These are phyloP conservation scores for Vannuccia rotundouncinata DNA, from an alignment of 2,888 invertebrate species.

Conservation along the genomic window DNA sequence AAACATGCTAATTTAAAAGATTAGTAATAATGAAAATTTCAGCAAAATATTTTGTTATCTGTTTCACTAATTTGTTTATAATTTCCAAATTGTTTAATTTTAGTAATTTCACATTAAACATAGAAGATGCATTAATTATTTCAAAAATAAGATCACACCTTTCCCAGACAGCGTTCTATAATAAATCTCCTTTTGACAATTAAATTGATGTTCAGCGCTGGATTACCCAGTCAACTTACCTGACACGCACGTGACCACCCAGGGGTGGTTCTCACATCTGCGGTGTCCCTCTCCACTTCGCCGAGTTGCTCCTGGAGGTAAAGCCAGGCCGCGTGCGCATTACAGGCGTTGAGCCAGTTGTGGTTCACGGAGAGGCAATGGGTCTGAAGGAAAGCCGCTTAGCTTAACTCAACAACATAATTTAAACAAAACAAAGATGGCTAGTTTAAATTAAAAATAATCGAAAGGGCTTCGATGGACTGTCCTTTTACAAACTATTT, in stretches of 20 bases:
- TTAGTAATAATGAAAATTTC: no score
- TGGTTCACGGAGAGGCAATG: conserved; percentile 84
- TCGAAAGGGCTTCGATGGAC: no score
- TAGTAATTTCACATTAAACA: not conserved
- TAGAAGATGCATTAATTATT: not conserved
- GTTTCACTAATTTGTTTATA: no score
- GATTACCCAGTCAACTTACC: conserved; percentile 44
- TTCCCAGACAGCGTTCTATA: not conserved
- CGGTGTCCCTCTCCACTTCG: conserved; percentile 71
- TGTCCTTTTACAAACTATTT: no score
- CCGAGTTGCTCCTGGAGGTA: conserved; percentile 64
- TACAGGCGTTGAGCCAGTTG: conserved; percentile 91
- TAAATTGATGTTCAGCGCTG: not conserved
- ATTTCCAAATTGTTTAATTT: not conserved
- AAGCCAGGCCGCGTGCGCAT: conserved; percentile 68
- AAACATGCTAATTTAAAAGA: not conserved
- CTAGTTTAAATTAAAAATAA: no score
- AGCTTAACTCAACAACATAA: no score
- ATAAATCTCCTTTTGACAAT: no score
- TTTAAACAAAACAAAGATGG: no score
- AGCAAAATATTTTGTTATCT: no score
- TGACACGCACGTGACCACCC: conserved; percentile 74
- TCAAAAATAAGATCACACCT: not conserved
- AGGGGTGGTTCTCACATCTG: conserved; percentile 68
- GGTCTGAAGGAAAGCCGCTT: no score